Evolutionary conservation across 1,140 invertebrate species (phyloP).

Genomic region (Bombus haemorrhoidalis): DNA sequence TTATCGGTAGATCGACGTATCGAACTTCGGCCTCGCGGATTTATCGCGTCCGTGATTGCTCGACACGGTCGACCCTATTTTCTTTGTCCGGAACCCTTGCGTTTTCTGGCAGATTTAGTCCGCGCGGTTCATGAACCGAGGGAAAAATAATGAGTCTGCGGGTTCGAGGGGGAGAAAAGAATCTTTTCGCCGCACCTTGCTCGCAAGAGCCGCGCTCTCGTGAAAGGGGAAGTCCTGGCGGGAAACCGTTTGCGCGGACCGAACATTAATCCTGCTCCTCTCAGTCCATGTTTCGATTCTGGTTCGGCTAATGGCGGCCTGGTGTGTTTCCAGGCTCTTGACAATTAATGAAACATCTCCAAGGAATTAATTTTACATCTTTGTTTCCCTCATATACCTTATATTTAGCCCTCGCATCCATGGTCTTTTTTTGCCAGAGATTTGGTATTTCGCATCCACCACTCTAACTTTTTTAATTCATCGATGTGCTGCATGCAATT

Average conservation of each 20-base stretch:
- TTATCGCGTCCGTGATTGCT: constrained; percentile 29
- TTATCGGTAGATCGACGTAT: constrained; percentile 13
- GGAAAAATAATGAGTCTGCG: constrained; percentile 59
- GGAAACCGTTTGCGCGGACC: not conserved
- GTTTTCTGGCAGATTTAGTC: constrained; percentile 37
- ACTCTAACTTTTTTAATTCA: not conserved
- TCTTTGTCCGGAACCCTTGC: constrained; percentile 33
- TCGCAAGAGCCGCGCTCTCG: not conserved
- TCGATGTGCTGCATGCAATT: not conserved
- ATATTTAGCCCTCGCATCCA: not conserved
- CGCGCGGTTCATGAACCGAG: not conserved
- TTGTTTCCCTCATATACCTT: not conserved
- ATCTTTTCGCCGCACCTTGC: constrained; percentile 1
- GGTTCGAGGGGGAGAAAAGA: not conserved
- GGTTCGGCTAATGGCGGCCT: not conserved
- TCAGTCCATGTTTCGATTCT: constrained; percentile 38
- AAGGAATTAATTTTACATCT: not conserved
- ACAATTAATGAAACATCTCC: not conserved
- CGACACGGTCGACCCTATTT: not conserved
- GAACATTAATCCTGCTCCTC: constrained; percentile 35
- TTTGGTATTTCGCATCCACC: not conserved
- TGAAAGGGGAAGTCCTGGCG: not conserved
- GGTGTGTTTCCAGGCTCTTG: not conserved
- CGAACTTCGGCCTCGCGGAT: not conserved
- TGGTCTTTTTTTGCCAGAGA: not conserved